Conservation (phyloP, 2,888 invertebrate species). For the Euplexia lucipara region DNA sequence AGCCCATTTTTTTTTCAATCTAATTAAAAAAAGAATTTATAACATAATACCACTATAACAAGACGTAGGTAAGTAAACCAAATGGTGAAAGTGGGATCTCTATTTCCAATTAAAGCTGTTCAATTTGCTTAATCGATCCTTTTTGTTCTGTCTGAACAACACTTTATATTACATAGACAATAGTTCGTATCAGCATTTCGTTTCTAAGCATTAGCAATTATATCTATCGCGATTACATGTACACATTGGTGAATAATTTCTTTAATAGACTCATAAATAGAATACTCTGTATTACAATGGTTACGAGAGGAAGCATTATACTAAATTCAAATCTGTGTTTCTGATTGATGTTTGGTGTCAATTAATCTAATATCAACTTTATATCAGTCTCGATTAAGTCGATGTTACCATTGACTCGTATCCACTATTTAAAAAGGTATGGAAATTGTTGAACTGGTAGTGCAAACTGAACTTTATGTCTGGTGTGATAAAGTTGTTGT, state of each 20-base stretch:
- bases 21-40: no score
- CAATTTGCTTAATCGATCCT: slow-evolving; percentile 29
- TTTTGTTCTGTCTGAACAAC: slow-evolving; percentile 22
- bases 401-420: no score
- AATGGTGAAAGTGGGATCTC: slow-evolving; percentile 29
- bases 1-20: no score
- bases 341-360: no score
- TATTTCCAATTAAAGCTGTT: slow-evolving; percentile 31
- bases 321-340: no score
- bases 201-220: slow-evolving; percentile 44
- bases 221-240: slow-evolving; percentile 6
- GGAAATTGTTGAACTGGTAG: no score
- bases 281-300: slow-evolving; percentile 22
- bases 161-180: slow-evolving; percentile 28
- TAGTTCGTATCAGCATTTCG: slow-evolving; percentile 17
- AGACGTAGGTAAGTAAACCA: slow-evolving; percentile 6
- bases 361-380: no score
- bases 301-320: slow-evolving; percentile 24
- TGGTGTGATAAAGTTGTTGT: no score
- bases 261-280: slow-evolving; percentile 1
- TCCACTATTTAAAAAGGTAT: no score
- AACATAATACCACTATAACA: no score
- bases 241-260: slow-evolving; percentile 22
- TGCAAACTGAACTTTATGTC: no score
- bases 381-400: no score